Conservation (phyloP, 2,113 vertebrate species). For the Polypterus senegalus region DNA sequence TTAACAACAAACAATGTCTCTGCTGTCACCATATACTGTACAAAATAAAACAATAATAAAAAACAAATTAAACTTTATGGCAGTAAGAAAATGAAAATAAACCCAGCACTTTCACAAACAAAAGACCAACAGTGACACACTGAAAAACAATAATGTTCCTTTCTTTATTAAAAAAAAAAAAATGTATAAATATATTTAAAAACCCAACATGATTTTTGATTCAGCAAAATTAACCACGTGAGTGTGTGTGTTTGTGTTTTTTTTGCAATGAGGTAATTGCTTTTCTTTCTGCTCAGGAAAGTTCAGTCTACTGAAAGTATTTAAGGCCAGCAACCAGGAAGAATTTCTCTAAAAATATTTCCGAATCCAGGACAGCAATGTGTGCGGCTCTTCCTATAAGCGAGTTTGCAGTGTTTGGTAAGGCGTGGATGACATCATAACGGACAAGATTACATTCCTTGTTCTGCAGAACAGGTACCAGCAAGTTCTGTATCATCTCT, state of each 20-base stretch:
- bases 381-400: conserved; percentile 94
- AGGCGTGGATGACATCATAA: conserved; percentile 89
- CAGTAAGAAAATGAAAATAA: conserved; percentile 74
- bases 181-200: conserved; percentile 72
- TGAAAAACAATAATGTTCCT: conserved; percentile 55
- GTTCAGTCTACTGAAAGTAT: conserved; percentile 81
- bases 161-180: conserved; percentile 45
- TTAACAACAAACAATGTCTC: conserved; percentile 26
- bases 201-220: conserved; percentile 31
- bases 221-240: conserved; percentile 34
- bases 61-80: conserved; percentile 27
- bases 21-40: conserved; percentile 17
- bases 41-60: conserved; percentile 47
- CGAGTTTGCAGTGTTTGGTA: conserved; percentile 95
- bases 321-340: conserved; percentile 92
- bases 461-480: conserved; percentile 86
- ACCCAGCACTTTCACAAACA: conserved; percentile 65
- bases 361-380: conserved; percentile 95
- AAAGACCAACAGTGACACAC: conserved; percentile 57
- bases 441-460: conserved; percentile 90
- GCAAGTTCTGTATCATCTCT: conserved; percentile 97
- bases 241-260: conserved; percentile 37
- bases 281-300: conserved; percentile 33
- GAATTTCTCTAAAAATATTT: conserved; percentile 99
- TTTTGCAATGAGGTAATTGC: conserved; percentile 82